Evolutionary conservation across 1,140 invertebrate species (phyloP), one percentile per base, ranked within the genome.

Genomic region (Luehdorfia chinensis): DNA sequence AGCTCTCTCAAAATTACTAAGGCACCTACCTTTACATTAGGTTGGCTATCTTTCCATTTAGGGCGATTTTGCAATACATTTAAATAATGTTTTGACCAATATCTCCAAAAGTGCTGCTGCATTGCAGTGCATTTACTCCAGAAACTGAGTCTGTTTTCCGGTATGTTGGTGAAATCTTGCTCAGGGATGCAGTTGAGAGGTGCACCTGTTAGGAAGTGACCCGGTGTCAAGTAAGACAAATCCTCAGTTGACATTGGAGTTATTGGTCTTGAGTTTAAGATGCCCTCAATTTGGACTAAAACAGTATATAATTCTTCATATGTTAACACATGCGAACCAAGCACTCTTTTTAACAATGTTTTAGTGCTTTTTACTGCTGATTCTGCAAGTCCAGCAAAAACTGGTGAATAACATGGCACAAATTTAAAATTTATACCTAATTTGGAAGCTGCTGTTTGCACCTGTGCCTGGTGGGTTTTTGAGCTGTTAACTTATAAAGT

Each of bases 41-140:
- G 23, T 9, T 19, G 27, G 12, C 13, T 7, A 9, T 2, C 39
- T 11, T 39, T 33, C 66, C 68, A 73, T 41, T 73, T 73, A 12
- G 25, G 21, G 30, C 59, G 37, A 44, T 51, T 34, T 37, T 66
- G 60, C 1, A 67, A 41, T 7, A 34, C 25, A 23, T 46, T 44
- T 9, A 75, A 45, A 55, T 63, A 71, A 47, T 70, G 50, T 14
- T 30, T 47, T 3, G 36, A 12, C 69, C 62, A 75, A 5, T 44
- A 12, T 16, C 49, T 61, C 70, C 69, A 73, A 32, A 73, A 68
- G 11, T 50, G 44, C 18, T 68, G 46, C 19, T 51, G 12, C 16
- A 43, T n/a, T n/a, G 12, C 13, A 19, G 14, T 37, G 18, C 49
- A 51, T 34, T 32, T 7, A 9, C 23, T 33, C 51, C 37, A 48